These are phyloP conservation scores for Axinella damicornis DNA, from an alignment of 37 sponge, comb jelly and placozoan species.

Conservation along the genomic window DNA sequence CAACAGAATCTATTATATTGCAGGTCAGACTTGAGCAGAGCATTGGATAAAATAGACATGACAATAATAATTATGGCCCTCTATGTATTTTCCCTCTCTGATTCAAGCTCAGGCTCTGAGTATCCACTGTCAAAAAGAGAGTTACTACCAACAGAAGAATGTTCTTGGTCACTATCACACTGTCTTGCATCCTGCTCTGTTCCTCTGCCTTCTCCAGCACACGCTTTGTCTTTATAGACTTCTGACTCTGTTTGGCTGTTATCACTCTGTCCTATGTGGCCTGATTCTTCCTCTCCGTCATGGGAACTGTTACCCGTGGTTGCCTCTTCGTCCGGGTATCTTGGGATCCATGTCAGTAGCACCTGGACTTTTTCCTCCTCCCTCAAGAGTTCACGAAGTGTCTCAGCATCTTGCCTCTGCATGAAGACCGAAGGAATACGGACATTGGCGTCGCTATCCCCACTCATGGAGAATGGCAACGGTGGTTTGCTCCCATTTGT, in stretches of 20 bases:
- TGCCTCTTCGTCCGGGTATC: not conserved
- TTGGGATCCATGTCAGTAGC: slow-evolving; percentile 20
- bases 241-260: not conserved
- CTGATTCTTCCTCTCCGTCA: not conserved
- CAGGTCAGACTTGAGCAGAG: no score
- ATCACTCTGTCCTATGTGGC: not conserved
- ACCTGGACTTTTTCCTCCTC: slow-evolving; percentile 15
- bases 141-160: no score
- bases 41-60: no score
- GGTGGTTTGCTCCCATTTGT: not conserved
- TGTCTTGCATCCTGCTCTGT: no score
- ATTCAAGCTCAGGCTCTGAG: no score
- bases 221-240: not conserved
- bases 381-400: slow-evolving; percentile 3
- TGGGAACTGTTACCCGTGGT: not conserved
- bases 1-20: no score
- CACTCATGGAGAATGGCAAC: slow-evolving; percentile 73
- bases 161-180: no score
- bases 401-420: slow-evolving; percentile 23
- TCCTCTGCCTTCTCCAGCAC: no score
- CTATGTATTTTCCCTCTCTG: no score
- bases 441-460: slow-evolving; percentile 60
- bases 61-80: no score
- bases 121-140: no score
- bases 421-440: slow-evolving; percentile 83